These are phyloP conservation scores for Halictus rubicundus DNA, from an alignment of 1,140 invertebrate genomes.

Conservation along the genomic window DNA sequence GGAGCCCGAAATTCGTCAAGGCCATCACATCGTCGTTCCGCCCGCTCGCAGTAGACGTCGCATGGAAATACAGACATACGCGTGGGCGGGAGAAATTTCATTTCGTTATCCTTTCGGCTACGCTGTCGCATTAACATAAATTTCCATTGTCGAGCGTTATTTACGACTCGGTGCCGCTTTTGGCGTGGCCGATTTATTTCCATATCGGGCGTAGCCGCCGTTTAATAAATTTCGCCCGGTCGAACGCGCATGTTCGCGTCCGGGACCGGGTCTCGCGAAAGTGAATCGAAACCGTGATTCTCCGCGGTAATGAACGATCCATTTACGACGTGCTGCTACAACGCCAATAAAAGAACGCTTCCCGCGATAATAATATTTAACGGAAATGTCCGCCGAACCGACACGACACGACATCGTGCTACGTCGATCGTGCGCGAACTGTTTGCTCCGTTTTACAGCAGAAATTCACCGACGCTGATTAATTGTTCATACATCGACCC, in stretches of 20 bases:
- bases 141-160: slow-evolving; percentile 45
- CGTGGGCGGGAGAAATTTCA: slow-evolving; percentile 21
- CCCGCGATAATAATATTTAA: slow-evolving; percentile 9
- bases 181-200: slow-evolving; percentile 32
- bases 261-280: background rate
- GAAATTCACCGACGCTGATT: slow-evolving; percentile 19
- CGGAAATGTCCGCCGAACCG: too few species aligned
- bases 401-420: too few species aligned
- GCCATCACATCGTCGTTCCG: background rate
- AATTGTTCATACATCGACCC: slow-evolving; percentile 5
- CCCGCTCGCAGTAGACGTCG: background rate
- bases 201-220: slow-evolving; percentile 11
- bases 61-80: slow-evolving; percentile 16
- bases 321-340: background rate
- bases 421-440: too few species aligned
- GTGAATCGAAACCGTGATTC: slow-evolving; percentile 5
- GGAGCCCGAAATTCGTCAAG: background rate
- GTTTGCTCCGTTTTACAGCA: background rate
- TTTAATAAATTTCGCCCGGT: slow-evolving; percentile 32
- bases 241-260: slow-evolving; percentile 7
- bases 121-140: slow-evolving; percentile 43
- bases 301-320: slow-evolving; percentile 22
- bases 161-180: slow-evolving; percentile 37
- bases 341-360: slow-evolving; percentile 7
- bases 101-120: slow-evolving; percentile 28